A percentile compares a stretch with the other conserved stretches of the same genome.
Evolutionary conservation across 1,140 invertebrate genomes (phyloP).

Genomic region (Caerostris darwini): DNA sequence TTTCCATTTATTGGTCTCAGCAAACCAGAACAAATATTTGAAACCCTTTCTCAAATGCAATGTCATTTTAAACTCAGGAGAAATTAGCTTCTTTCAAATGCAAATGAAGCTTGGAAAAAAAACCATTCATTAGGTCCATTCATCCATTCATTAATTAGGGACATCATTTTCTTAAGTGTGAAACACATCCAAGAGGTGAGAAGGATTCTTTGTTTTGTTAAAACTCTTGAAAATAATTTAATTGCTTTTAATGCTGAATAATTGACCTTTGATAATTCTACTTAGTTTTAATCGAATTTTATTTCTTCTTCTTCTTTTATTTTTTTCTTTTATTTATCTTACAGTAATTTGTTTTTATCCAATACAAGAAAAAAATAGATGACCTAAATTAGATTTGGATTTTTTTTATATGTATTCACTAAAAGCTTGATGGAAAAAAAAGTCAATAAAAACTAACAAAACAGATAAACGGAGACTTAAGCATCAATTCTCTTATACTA

Average conservation of each 20-base stretch:
- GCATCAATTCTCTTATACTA: background rate
- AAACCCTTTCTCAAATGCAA: background rate
- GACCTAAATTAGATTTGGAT: no score
- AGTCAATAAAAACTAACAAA: background rate
- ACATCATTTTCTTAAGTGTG: background rate
- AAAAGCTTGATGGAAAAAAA: background rate
- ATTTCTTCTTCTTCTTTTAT: no score
- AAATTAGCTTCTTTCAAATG: background rate
- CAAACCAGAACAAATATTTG: slow-evolving; percentile 4
- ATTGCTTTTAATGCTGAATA: slow-evolving; percentile 36
- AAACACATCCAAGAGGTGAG: background rate
- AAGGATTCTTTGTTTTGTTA: background rate
- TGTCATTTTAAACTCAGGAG: background rate
- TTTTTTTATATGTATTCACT: no score
- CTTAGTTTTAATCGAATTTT: no score
- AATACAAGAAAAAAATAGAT: background rate
- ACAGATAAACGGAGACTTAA: background rate
- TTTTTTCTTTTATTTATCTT: no score
- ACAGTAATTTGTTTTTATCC: background rate
- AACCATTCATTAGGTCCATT: no score
- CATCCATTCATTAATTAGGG: background rate
- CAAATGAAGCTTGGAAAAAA: no score
- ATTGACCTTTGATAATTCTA: background rate
- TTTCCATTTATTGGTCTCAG: background rate
- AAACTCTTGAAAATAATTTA: background rate